These are phyloP conservation scores for Diplodus sargus DNA, from an alignment of 2,797 vertebrate genomes.

Conservation along the genomic window DNA sequence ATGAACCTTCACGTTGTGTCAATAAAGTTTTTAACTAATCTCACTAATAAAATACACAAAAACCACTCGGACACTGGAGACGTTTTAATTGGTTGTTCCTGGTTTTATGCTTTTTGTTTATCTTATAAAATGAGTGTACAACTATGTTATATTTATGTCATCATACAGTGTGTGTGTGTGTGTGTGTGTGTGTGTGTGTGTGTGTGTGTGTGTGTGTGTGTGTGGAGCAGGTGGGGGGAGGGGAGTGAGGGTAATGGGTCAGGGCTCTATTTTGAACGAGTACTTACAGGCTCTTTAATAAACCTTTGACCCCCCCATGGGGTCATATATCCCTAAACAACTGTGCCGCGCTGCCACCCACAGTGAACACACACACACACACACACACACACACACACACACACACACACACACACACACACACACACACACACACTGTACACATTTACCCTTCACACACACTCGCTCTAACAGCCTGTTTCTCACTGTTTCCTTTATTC, in stretches of 20 bases:
- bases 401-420: neutral
- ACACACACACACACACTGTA: conserved; percentile 19
- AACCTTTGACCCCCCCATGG: conserved; percentile 74
- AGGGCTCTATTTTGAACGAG: conserved; percentile 79
- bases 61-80: too few relatives aligned
- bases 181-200: conserved; percentile 25
- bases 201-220: conserved; percentile 23
- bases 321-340: conserved; percentile 75
- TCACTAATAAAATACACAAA: too few relatives aligned
- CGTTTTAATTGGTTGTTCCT: too few relatives aligned
- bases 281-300: conserved; percentile 77
- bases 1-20: too few relatives aligned
- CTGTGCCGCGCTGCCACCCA: conserved; percentile 74
- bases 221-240: conserved; percentile 69
- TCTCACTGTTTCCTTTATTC: conserved; percentile 16
- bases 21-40: too few relatives aligned
- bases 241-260: conserved; percentile 59
- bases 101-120: too few relatives aligned
- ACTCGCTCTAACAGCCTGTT: neutral
- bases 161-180: conserved; percentile 2
- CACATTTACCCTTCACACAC: conserved; percentile 38
- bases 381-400: too few relatives aligned
- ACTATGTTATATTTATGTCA: neutral
- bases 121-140: too few relatives aligned
- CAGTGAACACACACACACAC: conserved; percentile 23